Conservation (phyloP, 2,113 vertebrate genomes). For the Ptilorrhoa leucosticta region DNA sequence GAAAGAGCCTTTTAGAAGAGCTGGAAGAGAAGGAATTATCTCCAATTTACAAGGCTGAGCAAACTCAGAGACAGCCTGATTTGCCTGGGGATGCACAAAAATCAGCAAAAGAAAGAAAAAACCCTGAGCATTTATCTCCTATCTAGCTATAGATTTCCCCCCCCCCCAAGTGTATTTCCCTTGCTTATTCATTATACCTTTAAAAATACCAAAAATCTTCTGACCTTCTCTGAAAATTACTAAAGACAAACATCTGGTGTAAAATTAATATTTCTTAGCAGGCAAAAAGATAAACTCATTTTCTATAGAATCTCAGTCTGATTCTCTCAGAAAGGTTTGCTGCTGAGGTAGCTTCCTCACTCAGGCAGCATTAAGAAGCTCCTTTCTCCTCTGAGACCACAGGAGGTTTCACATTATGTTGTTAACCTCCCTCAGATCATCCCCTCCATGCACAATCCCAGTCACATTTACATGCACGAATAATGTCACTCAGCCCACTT, state of each 20-base stretch:
- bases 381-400: not conserved
- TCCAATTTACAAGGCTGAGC: not conserved
- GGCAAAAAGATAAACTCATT: not conserved
- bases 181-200: not conserved
- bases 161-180: not conserved
- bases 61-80: not conserved
- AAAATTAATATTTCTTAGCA: not conserved
- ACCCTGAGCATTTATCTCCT: not conserved
- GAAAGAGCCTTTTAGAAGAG: not conserved
- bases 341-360: not conserved
- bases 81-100: not conserved
- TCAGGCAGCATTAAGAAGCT: not conserved
- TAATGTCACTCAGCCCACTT: constrained; percentile 29
- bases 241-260: not conserved
- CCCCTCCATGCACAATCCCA: not conserved
- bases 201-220: not conserved
- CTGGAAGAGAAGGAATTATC: not conserved
- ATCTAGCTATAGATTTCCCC: not conserved
- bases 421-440: constrained; percentile 14
- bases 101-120: not conserved
- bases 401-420: not conserved
- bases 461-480: constrained; percentile 1
- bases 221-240: not conserved
- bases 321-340: not conserved
- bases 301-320: not conserved